Percentiles rank a stretch among this genome's conserved stretches.
Evolutionary conservation across 2,888 invertebrate species (phyloP).

Genomic region (Ormyrus pomaceus): DNA sequence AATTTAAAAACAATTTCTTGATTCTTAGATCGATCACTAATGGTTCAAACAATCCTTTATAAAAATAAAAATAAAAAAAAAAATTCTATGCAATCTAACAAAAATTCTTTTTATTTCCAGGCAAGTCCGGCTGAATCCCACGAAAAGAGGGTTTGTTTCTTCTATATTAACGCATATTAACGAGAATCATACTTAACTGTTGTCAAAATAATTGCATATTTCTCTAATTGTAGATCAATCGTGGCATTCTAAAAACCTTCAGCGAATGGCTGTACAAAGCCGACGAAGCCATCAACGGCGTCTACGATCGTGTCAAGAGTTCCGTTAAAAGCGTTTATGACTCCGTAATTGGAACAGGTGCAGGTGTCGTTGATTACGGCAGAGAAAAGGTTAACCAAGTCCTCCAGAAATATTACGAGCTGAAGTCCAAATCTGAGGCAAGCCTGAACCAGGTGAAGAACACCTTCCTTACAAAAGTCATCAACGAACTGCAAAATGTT

Average conservation of each 20-base stretch:
- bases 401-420: conserved; percentile 1
- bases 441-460: conserved; percentile 18
- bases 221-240: neutral
- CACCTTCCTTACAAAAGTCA: neutral
- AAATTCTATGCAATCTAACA: too few species aligned
- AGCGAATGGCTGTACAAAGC: conserved; percentile 18
- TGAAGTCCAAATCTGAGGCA: neutral
- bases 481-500: conserved; percentile 13
- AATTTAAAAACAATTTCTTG: too few species aligned
- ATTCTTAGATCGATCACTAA: too few species aligned
- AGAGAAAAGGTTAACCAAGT: neutral
- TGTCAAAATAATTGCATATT: too few species aligned
- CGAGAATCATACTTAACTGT: too few species aligned
- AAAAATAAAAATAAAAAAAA: too few species aligned
- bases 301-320: neutral
- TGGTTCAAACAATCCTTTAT: too few species aligned
- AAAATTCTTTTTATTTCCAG: too few species aligned
- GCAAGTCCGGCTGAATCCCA: too few species aligned
- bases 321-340: conserved; percentile 1
- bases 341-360: neutral
- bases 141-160: too few species aligned
- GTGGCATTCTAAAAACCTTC: conserved; percentile 6
- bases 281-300: neutral
- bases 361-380: neutral
- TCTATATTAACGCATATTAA: too few species aligned